Evolutionary conservation across 1,140 invertebrate species (phyloP).

Genomic region (Arion vulgaris): DNA sequence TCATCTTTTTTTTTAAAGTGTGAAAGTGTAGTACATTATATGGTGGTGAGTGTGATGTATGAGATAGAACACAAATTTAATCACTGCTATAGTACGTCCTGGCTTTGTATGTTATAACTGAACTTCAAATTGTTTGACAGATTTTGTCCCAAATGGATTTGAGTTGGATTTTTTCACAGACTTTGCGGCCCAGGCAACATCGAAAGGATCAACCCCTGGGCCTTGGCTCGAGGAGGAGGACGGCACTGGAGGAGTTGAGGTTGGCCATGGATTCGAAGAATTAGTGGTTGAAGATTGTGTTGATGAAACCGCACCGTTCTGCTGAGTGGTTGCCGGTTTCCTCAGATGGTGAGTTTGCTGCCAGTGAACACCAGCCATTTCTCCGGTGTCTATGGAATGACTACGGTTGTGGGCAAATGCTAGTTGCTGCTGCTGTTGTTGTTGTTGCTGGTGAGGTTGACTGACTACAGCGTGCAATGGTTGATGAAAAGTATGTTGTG

Average conservation of each 20-base stretch:
- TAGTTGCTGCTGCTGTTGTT: conserved; percentile 37
- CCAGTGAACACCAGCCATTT: conserved; percentile 47
- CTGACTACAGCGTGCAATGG: conserved; percentile 32
- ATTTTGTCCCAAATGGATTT: conserved; percentile 74
- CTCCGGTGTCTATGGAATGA: conserved; percentile 76
- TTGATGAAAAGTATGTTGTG: conserved; percentile 20
- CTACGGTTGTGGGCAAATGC: conserved; percentile 74
- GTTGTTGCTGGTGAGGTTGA: conserved; percentile 39
- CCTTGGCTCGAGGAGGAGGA: conserved; percentile 45
- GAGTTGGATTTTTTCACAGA: conserved; percentile 57
- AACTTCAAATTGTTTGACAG: conserved; percentile 77
- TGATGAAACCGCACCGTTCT: conserved; percentile 37
- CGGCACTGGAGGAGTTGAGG: conserved; percentile 59
- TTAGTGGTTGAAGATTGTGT: conserved; percentile 31
- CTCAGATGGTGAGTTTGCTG: conserved; percentile 45
- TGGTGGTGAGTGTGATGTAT: no score
- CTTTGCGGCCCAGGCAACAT: conserved; percentile 87
- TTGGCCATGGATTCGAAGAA: conserved; percentile 35
- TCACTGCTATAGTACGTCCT: neutral
- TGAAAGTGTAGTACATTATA: no score
- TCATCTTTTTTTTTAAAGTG: no score
- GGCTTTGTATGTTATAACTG: conserved; percentile 70
- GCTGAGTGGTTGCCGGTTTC: conserved; percentile 43
- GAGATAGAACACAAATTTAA: neutral
- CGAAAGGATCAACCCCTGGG: conserved; percentile 81